Evolutionary conservation across 2,888 invertebrate species (phyloP).

Genomic region (Linnaemya vulpina): DNA sequence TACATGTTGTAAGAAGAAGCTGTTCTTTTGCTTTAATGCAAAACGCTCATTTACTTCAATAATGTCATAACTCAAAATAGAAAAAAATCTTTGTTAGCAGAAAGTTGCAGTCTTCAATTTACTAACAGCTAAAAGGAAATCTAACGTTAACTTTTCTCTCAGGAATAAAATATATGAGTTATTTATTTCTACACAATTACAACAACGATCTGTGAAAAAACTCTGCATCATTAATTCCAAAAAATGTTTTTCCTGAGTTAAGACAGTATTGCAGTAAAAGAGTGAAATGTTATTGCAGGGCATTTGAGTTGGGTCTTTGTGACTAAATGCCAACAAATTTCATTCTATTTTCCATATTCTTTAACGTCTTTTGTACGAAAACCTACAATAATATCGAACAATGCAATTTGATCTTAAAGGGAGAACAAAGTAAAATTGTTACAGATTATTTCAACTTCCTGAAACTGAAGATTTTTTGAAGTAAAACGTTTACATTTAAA

Average conservation of each 20-base stretch:
- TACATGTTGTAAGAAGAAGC: constrained; percentile 36
- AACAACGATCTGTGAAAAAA: too few species aligned
- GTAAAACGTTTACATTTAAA: background rate
- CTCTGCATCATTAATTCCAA: too few species aligned
- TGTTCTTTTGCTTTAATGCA: constrained; percentile 61
- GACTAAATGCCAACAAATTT: background rate
- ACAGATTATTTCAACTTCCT: constrained; percentile 32
- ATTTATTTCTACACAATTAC: too few species aligned
- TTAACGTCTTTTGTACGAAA: background rate
- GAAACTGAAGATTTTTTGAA: background rate
- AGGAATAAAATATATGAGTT: too few species aligned
- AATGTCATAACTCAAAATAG: too few species aligned
- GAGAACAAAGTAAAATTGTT: background rate
- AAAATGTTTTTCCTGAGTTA: too few species aligned
- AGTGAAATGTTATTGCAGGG: constrained; percentile 45
- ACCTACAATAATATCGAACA: constrained; percentile 1
- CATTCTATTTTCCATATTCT: background rate
- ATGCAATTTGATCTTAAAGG: constrained; percentile 30
- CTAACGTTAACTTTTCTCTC: too few species aligned
- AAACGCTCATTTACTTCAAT: too few species aligned
- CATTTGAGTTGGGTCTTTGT: background rate
- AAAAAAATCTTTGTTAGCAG: too few species aligned
- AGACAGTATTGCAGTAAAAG: too few species aligned
- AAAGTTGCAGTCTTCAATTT: too few species aligned
- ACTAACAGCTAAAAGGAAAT: too few species aligned